These are phyloP conservation scores for Linurgus olivaceus DNA, from an alignment of 2,797 vertebrate species.

Conservation along the genomic window DNA sequence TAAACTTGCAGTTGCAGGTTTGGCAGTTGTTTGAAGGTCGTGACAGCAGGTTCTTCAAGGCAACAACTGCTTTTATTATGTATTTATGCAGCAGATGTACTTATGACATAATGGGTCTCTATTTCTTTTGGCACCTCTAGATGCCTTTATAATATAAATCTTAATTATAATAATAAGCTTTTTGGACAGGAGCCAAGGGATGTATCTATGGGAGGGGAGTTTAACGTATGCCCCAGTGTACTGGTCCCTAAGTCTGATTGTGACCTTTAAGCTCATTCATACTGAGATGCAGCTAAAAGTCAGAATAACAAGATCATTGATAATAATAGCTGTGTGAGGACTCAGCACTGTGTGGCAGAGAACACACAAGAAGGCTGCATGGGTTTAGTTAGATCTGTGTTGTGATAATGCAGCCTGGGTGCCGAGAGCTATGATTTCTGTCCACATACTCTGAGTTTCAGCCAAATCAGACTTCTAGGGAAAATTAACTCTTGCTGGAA, in stretches of 20 bases:
- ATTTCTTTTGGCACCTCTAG: not conserved
- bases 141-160: not conserved
- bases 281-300: not conserved
- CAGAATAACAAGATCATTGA: not conserved
- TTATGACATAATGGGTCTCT: not conserved
- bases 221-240: not conserved
- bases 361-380: not conserved
- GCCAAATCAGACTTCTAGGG: slow-evolving; percentile 22
- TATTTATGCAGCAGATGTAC: not conserved
- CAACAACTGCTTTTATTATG: not conserved
- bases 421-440: not conserved
- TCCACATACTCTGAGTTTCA: not conserved
- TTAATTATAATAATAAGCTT: not conserved
- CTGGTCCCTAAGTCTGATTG: not conserved
- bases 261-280: not conserved
- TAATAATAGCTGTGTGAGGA: not conserved
- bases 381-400: not conserved
- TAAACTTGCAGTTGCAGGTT: not conserved
- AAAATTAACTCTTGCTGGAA: slow-evolving; percentile 2
- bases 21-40: not conserved
- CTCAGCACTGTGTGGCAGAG: not conserved
- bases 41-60: not conserved
- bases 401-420: not conserved
- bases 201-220: not conserved
- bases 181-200: not conserved